Evolutionary conservation across 2,888 invertebrate genomes (phyloP).

Genomic region (Harmothoe impar): DNA sequence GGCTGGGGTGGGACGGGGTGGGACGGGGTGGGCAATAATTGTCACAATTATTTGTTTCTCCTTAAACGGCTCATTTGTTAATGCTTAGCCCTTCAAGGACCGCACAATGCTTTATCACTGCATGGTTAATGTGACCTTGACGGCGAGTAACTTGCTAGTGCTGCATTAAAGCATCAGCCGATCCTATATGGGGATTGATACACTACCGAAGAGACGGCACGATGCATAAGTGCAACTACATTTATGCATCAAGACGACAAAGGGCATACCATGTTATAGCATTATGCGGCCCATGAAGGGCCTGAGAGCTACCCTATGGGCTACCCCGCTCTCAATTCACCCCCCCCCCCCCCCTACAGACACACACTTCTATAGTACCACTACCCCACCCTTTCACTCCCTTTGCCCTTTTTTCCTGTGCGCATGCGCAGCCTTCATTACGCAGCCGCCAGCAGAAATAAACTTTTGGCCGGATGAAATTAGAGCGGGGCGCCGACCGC

Average conservation of each 20-base stretch:
- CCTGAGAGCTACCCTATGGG: background rate
- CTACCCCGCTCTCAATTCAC: background rate
- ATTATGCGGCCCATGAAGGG: no score
- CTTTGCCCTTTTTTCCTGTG: background rate
- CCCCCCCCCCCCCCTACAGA: background rate
- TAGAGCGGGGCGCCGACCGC: slow-evolving; percentile 15
- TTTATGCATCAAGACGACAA: no score
- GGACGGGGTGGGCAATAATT: slow-evolving; percentile 3
- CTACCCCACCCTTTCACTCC: background rate
- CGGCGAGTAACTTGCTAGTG: no score
- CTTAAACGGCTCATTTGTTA: slow-evolving; percentile 41
- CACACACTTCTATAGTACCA: background rate
- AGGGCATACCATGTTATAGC: no score
- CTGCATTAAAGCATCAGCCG: no score
- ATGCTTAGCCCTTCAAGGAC: no score
- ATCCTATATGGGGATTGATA: no score
- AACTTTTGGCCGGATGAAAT: slow-evolving; percentile 38
- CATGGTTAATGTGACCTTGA: no score
- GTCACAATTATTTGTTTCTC: slow-evolving; percentile 51
- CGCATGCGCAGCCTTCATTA: slow-evolving; percentile 33
- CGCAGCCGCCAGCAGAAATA: slow-evolving; percentile 2
- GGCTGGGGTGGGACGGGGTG: no score
- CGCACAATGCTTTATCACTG: no score
- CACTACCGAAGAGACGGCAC: no score
- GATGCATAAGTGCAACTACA: no score